Conservation (phyloP, 2,797 vertebrate species). For the Borostomias antarcticus region DNA sequence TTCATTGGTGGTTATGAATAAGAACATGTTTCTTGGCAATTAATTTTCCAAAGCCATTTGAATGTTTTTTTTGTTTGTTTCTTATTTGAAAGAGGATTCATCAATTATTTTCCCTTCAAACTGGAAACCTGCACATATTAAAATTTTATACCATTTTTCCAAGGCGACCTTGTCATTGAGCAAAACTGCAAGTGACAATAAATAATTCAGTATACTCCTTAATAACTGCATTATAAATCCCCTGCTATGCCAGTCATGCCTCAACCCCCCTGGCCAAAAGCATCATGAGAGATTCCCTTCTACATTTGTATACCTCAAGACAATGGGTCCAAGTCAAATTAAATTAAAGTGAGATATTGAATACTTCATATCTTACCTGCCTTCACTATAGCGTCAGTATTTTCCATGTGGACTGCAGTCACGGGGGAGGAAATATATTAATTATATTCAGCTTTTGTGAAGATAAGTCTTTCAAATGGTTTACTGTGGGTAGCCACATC, state of each 20-base stretch:
- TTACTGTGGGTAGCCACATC: conserved; percentile 3
- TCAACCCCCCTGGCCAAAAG: conserved; percentile 26
- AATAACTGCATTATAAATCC: conserved; percentile 46
- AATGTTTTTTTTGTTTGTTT: conserved; percentile 6
- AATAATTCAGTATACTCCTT: conserved; percentile 53
- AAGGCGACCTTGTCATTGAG: conserved; percentile 43
- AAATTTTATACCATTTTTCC: conserved; percentile 49
- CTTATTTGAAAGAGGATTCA: conserved; percentile 24
- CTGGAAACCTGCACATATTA: conserved; percentile 43
- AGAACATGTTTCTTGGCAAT: not conserved
- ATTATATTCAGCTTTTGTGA: conserved; percentile 7
- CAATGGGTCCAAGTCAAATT: conserved; percentile 17
- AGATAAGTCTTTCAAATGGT: conserved; percentile 9
- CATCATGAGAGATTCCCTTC: conserved; percentile 12
- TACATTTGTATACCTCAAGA: conserved; percentile 10
- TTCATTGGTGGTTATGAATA: not conserved
- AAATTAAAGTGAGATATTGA: conserved; percentile 23
- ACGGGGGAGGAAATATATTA: conserved; percentile 10
- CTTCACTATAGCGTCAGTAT: conserved; percentile 10
- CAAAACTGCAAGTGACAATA: conserved; percentile 51
- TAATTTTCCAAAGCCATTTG: not conserved
- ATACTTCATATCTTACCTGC: conserved; percentile 17
- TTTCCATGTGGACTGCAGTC: not conserved
- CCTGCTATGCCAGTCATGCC: conserved; percentile 19
- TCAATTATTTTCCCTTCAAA: conserved; percentile 42